Evolutionary conservation across 2,888 invertebrate genomes (phyloP), one percentile per base, ranked within the genome.

Genomic region (Himalopsyche anomala): DNA sequence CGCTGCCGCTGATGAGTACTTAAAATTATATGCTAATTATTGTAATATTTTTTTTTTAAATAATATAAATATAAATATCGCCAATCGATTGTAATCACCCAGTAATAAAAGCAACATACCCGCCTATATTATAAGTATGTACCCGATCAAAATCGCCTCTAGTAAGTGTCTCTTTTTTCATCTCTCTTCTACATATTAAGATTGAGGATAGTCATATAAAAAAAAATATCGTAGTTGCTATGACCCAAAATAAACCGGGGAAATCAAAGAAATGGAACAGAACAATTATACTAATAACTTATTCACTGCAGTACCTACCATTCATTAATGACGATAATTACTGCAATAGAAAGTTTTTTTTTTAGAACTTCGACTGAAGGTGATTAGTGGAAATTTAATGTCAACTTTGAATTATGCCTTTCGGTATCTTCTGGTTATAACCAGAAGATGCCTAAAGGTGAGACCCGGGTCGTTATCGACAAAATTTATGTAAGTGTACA

Each of bases 161-260:
- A 62, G 62, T 6, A 19, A 56, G 56, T 56, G n/a, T 56, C n/a
- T 56, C 56, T 56, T 56, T 55, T 56, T 56, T 62, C 62, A 19
- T 56, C 62, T 62, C 62, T n/a, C 62, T n/a, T 62, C 28, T 62
- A 19, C 28, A 28, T 6, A 8, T 19, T 6, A 19, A 62, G 28
- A 62, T 62, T 62, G 19, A 62, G 28, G 11, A 19, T 62, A 62
- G 62, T 28, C 8, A 8, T 19, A 62, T 62, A 19, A 62, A 51
- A 56, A 51, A 56, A 62, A 62, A 62, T 19, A 19, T 62, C 62
- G 62, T 62, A 19, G 62, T 28, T 19, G 19, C 62, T 19, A 15
- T 62, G 62, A 62, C 62, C 62, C 62, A 62, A 62, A 62, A 62
- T 62, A 62, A 62, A 19, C 62, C 19, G 19, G 62, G 19, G 62